phyloP scores from a whole-genome alignment of 2,113 vertebrate genomes.

The Phalacrocorax aristotelis region DNA sequence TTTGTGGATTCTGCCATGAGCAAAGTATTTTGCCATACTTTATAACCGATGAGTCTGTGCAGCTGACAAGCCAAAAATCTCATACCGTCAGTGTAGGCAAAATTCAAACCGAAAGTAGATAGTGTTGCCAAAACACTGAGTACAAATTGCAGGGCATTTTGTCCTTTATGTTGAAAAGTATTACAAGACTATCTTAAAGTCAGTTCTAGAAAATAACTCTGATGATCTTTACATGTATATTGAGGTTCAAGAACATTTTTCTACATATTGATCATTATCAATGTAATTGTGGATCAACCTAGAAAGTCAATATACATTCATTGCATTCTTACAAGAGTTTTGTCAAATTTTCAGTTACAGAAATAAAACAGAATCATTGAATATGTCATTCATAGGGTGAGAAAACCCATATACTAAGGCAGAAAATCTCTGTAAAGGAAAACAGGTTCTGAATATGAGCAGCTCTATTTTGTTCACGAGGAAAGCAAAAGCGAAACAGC shows the following conservation, averaged over 20 bases:
- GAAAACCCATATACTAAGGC: background rate
- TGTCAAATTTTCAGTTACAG: background rate
- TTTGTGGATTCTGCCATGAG: background rate
- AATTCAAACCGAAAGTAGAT: background rate
- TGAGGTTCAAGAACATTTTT: background rate
- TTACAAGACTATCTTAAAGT: background rate
- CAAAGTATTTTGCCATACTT: slow-evolving; percentile 13
- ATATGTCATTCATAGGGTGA: background rate
- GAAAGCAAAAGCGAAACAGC: background rate
- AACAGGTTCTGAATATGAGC: background rate
- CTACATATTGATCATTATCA: background rate
- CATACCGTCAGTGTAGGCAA: background rate
- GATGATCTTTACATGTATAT: background rate
- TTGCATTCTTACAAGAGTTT: background rate
- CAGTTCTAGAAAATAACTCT: background rate
- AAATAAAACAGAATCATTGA: background rate
- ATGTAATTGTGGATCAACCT: background rate
- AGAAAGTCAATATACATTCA: background rate
- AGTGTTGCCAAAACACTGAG: background rate
- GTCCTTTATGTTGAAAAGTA: background rate
- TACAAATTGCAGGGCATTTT: background rate
- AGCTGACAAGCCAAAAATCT: slow-evolving; percentile 37
- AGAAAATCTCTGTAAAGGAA: background rate
- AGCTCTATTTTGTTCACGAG: background rate
- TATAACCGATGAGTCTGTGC: background rate